Evolutionary conservation across 2,113 vertebrate genomes (phyloP).

Genomic region (Nestor notabilis): DNA sequence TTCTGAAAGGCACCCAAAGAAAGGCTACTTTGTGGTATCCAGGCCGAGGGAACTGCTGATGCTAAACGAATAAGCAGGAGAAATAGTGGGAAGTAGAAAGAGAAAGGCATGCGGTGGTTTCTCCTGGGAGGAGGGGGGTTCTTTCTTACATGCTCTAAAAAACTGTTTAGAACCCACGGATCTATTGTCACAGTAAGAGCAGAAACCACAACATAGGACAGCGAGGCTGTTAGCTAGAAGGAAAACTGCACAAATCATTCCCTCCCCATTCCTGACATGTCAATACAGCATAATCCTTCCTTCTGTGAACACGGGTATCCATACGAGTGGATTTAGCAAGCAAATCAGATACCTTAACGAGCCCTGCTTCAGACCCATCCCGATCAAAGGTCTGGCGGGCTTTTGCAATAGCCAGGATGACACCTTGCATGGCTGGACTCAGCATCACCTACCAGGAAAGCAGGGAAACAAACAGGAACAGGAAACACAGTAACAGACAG

Average conservation of each 20-base stretch:
- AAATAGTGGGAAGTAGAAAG: not conserved
- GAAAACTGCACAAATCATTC: fast-evolving
- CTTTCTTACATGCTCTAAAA: not conserved
- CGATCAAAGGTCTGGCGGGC: constrained; percentile 92
- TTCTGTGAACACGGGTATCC: not conserved
- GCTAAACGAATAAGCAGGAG: not conserved
- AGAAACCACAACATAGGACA: not conserved
- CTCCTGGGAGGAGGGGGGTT: not conserved
- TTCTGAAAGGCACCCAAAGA: not conserved
- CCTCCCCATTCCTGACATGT: not conserved
- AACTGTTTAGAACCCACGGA: not conserved
- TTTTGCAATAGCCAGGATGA: constrained; percentile 96
- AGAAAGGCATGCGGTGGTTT: not conserved
- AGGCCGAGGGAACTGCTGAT: not conserved
- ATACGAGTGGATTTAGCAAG: not conserved
- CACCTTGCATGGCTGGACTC: constrained; percentile 97
- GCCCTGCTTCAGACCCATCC: constrained; percentile 95
- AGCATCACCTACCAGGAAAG: constrained; percentile 89
- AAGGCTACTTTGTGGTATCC: not conserved
- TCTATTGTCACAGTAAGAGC: not conserved
- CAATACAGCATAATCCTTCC: not conserved
- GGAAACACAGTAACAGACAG: not conserved
- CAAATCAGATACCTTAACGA: constrained; percentile 87
- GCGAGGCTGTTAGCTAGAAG: not conserved
- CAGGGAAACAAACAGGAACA: constrained; percentile 43